Conservation (phyloP, 2,888 invertebrate species). For the Cenopis cana region DNA sequence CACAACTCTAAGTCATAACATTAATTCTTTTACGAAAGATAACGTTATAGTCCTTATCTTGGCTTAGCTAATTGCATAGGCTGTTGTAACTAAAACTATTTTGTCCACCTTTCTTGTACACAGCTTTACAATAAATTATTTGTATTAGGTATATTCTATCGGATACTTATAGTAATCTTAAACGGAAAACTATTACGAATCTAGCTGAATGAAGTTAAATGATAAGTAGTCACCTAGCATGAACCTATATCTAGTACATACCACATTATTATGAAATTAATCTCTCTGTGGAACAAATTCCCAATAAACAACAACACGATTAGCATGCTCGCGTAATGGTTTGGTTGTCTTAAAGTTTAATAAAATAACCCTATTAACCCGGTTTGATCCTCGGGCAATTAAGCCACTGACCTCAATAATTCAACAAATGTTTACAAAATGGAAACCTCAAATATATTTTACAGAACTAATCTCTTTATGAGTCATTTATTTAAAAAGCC, state of each 20-base stretch:
- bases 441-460: constrained; percentile 14
- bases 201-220: neutral
- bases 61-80: too few relatives aligned
- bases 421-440: constrained; percentile 27
- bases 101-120: too few relatives aligned
- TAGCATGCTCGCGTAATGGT: constrained; percentile 26
- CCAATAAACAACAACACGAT: constrained; percentile 31
- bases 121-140: too few relatives aligned
- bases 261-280: constrained; percentile 15
- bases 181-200: neutral
- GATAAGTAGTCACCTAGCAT: neutral
- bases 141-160: too few relatives aligned
- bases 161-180: neutral
- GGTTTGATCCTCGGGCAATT: constrained; percentile 36
- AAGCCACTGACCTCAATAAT: constrained; percentile 38
- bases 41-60: neutral
- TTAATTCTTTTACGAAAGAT: neutral
- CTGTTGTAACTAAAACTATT: too few relatives aligned
- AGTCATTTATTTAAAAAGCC: neutral
- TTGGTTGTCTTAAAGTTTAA: constrained; percentile 39
- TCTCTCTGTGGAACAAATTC: constrained; percentile 1
- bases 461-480: constrained; percentile 2
- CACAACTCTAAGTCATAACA: constrained; percentile 1
- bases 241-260: neutral
- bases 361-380: constrained; percentile 41